Conservation (phyloP, 2,113 vertebrate genomes). For the Psilopogon haemacephalus region DNA sequence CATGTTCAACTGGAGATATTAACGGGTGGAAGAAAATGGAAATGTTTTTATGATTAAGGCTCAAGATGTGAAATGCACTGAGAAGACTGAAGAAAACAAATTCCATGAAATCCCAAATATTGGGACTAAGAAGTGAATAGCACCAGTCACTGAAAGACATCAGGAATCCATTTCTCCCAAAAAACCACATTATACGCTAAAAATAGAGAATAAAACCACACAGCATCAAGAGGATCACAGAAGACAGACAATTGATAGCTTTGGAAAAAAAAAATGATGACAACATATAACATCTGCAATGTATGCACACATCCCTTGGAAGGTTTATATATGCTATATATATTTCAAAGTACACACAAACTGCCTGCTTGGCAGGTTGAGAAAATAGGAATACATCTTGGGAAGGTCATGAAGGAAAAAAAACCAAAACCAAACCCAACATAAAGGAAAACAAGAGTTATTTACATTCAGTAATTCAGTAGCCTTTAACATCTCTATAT, state of each 20-base stretch:
- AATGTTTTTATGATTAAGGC: not conserved
- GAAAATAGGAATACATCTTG: conserved; percentile 68
- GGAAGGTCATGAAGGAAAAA: conserved; percentile 22
- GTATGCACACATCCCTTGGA: conserved; percentile 24
- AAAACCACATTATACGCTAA: not conserved
- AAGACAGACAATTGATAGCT: not conserved
- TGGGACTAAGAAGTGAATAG: not conserved
- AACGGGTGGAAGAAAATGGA: accelerated
- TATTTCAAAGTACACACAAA: conserved; percentile 55
- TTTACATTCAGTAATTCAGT: conserved; percentile 72
- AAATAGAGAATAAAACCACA: conserved; percentile 4
- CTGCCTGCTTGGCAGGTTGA: conserved; percentile 26
- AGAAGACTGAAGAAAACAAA: conserved; percentile 25
- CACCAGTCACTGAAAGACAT: not conserved
- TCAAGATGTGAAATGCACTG: not conserved
- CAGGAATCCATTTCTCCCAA: not conserved
- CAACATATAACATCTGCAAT: not conserved
- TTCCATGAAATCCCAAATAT: not conserved
- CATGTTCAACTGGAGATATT: not conserved
- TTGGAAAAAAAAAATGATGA: not conserved
- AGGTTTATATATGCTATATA: conserved; percentile 25
- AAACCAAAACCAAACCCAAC: not conserved
- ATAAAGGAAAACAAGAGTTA: conserved; percentile 66
- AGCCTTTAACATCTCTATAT: conserved; percentile 65
- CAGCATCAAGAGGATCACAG: not conserved